Base-by-base conservation (phyloP, 37 sponge, comb jelly and placozoan genomes). In the Hormiphora californensis region DNA sequence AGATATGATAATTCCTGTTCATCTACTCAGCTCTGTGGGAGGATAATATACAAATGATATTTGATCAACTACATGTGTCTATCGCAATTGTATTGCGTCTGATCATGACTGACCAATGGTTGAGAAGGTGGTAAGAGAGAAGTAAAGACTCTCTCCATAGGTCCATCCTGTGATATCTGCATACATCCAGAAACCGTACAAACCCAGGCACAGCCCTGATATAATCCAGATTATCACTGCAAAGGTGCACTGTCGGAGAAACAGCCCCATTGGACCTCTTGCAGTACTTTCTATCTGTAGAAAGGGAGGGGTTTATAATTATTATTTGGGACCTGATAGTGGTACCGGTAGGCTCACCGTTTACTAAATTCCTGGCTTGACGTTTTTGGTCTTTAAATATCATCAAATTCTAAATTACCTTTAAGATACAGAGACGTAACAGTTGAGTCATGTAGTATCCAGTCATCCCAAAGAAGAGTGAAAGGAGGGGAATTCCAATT, bases 381-480 rank as follows among this genome's bases (percentile, higher is more conserved):
- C n/a, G n/a, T n/a, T n/a, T n/a, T n/a, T n/a, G n/a, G n/a, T n/a
- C n/a, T n/a, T n/a, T n/a, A n/a, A n/a, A n/a, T n/a, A n/a, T n/a
- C n/a, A n/a, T n/a, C n/a, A n/a, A n/a, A n/a, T n/a, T n/a, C n/a
- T n/a, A n/a, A n/a, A n/a, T 32, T 35, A 65, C 68, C 68, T 65
- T 65, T 19, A 65, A 11, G 4, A 65, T 65, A 8, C 38, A 36
- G 9, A 65, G 38, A 36, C 68, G 31, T 36, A 65, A 39, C 9
- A 65, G 38, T 19, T 65, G 68, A 5, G 68, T 65, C 11, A 65
- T 36, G 19, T 65, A 65, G 19, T 65, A 65, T 30, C 68, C 68
- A 25, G 68, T 65, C 68, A 65, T 65, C 7, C 68, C 68, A 25
- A 65, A 65, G 68, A 65, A 65, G 38, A 65, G 68, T 36, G n/a